A percentile compares a stretch with the other conserved stretches of the same genome.
Conservation (phyloP, 2,888 invertebrate species). For the Rotaria macrura region DNA sequence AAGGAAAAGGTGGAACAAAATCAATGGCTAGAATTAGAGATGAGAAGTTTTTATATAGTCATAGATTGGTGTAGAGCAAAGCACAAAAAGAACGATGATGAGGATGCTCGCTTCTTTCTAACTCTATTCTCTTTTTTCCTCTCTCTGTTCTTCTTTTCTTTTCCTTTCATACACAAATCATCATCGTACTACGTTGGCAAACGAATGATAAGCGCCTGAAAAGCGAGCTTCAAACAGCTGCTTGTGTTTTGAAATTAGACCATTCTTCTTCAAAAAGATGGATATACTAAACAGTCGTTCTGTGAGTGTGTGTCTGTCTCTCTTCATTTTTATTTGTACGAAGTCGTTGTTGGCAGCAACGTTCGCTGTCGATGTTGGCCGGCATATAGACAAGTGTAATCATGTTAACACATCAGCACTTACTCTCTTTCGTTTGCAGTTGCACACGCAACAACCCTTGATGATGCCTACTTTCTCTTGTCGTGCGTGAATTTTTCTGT, state of each 20-base stretch:
- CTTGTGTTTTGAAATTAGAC: not conserved
- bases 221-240: not conserved
- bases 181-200: not conserved
- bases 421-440: not conserved
- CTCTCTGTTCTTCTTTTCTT: not conserved
- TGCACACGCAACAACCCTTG: not conserved
- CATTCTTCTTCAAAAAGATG: not conserved
- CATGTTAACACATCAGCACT: constrained; percentile 7
- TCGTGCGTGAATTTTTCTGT: not conserved
- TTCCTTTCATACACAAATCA: not conserved
- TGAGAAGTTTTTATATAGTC: not conserved
- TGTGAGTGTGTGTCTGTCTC: too few relatives aligned
- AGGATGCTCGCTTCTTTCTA: not conserved
- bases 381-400: not conserved
- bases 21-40: not conserved
- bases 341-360: not conserved
- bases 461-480: not conserved
- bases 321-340: not conserved
- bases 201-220: not conserved
- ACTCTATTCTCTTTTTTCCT: not conserved
- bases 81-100: not conserved
- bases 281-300: not conserved
- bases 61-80: not conserved
- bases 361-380: not conserved
- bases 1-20: not conserved